phyloP scores from a whole-genome alignment of 2,797 vertebrate genomes.

The Vespertilio murinus region DNA sequence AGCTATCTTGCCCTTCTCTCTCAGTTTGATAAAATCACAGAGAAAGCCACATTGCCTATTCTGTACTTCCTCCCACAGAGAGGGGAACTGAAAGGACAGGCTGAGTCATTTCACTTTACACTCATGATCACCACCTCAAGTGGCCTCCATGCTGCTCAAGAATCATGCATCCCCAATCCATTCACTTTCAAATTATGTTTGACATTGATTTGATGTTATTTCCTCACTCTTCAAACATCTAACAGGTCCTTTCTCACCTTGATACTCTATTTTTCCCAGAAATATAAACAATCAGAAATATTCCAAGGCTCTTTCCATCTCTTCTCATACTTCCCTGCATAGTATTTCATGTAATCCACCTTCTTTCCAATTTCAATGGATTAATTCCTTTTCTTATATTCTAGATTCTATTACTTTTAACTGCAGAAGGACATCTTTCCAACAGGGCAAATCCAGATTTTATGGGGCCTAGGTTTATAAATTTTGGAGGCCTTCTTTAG shows the following conservation, averaged over 20 bases:
- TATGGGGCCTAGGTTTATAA: background rate
- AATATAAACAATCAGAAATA: background rate
- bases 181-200: background rate
- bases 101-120: background rate
- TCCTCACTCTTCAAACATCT: background rate
- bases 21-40: background rate
- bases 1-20: background rate
- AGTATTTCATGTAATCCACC: background rate
- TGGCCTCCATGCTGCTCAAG: background rate
- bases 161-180: background rate
- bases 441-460: background rate
- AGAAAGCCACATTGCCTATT: background rate
- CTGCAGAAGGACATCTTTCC: background rate
- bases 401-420: background rate
- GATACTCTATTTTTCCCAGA: background rate
- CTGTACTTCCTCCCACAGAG: background rate
- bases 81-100: background rate
- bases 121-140: background rate
- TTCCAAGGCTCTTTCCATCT: background rate
- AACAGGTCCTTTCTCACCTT: background rate
- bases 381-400: background rate
- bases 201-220: background rate
- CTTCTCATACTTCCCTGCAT: background rate
- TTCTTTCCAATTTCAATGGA: background rate
- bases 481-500: background rate